These are phyloP conservation scores for Aspidapion aeneum DNA, from an alignment of 2,888 invertebrate species.

Conservation along the genomic window DNA sequence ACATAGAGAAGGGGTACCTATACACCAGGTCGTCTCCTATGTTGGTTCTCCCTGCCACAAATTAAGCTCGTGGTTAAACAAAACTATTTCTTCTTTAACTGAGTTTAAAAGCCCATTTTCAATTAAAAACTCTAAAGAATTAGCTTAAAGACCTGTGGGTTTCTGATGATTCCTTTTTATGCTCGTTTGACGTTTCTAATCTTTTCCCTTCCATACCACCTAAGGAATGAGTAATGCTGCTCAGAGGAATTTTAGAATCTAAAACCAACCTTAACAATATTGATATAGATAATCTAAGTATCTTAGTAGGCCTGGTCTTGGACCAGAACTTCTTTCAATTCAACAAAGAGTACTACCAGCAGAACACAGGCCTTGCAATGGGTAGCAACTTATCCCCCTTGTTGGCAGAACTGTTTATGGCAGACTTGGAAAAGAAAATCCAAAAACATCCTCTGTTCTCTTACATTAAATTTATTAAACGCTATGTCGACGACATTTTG, in stretches of 20 bases:
- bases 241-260: neutral
- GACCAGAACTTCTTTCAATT: neutral
- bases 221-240: neutral
- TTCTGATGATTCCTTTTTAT: neutral
- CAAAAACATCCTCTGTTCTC: too few species aligned
- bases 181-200: neutral
- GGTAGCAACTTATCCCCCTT: too few species aligned
- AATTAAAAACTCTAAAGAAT: neutral
- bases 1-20: neutral
- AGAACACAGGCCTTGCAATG: neutral
- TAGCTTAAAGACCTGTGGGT: too few species aligned
- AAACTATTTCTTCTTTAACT: neutral
- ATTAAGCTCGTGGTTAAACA: neutral
- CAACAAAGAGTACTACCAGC: neutral
- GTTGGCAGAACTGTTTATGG: too few species aligned
- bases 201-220: neutral
- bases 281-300: neutral
- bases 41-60: neutral
- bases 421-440: too few species aligned
- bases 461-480: too few species aligned
- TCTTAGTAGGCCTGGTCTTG: neutral
- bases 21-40: neutral
- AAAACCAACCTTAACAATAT: neutral
- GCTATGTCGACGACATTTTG: too few species aligned
- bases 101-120: neutral